Evolutionary conservation across 1,140 invertebrate genomes (phyloP).

Genomic region (Lepidurus couesii): DNA sequence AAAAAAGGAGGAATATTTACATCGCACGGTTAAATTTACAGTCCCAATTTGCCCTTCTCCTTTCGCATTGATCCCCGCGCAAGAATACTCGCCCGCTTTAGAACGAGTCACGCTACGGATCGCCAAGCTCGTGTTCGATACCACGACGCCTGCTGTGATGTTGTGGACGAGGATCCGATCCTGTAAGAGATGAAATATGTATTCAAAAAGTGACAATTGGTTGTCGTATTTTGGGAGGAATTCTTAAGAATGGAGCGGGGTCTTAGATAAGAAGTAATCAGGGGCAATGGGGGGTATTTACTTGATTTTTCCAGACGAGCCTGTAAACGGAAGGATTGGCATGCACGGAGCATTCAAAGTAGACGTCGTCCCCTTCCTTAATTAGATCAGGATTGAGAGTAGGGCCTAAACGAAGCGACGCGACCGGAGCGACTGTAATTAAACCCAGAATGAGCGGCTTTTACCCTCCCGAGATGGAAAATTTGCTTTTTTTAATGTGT

Average conservation of each 20-base stretch:
- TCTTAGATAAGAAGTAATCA: neutral
- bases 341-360: slow-evolving; percentile 49
- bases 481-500: neutral
- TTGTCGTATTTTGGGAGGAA: neutral
- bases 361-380: slow-evolving; percentile 48
- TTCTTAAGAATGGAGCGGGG: neutral
- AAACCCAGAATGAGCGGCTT: slow-evolving; percentile 24
- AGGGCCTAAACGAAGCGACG: slow-evolving; percentile 45
- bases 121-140: slow-evolving; percentile 42
- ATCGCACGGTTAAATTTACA: slow-evolving; percentile 71
- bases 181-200: neutral
- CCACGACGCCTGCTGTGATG: slow-evolving; percentile 40
- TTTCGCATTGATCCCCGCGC: slow-evolving; percentile 41
- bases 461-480: neutral
- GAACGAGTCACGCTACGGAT: slow-evolving; percentile 39
- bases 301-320: slow-evolving; percentile 48
- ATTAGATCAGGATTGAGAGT: slow-evolving; percentile 46
- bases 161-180: slow-evolving; percentile 32
- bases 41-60: slow-evolving; percentile 46
- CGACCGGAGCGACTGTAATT: slow-evolving; percentile 44
- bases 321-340: slow-evolving; percentile 47
- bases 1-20: slow-evolving; percentile 54
- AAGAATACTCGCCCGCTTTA: slow-evolving; percentile 40
- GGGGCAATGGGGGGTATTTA: slow-evolving; percentile 42
- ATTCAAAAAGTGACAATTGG: neutral